Evolutionary conservation across 2,797 vertebrate species (phyloP), one percentile per base, ranked within the genome.

Genomic region (Nannoperca obscura): DNA sequence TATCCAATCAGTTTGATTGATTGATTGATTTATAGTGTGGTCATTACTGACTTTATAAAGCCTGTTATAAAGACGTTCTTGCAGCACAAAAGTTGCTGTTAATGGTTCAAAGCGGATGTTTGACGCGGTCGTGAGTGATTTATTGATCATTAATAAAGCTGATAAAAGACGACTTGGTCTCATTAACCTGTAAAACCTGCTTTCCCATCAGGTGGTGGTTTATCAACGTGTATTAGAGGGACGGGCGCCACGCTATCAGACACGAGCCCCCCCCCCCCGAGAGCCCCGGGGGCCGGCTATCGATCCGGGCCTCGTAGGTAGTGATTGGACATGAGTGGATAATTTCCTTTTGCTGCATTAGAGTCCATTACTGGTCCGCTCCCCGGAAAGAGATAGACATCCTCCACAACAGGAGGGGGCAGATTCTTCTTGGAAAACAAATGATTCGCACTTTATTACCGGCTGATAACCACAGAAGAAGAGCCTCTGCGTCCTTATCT

Each of bases 271-370:
- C 22, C 44, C 47, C n/a, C n/a, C n/a, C n/a, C n/a, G 27, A 1
- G 44, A 77, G 75, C 92, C 90, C 86, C 71, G 61, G 90, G 90
- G 90, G 77, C 79, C 88, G 75, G 86, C 3, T 90, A 94, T 94
- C 86, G 92, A 94, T 92, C 87, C 68, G 66, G 17, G 86, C 86
- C 89, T 89, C 80, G 60, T 91, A 92, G 91, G 91, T 93, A 92
- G 80, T 91, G 91, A 91, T 91, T 93, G 90, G 91, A 92, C 92
- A 71, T 90, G 91, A 93, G 93, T 92, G 92, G 92, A 90, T 92
- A 71, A 92, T 93, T 93, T 93, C 90, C 89, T 93, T 93, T 91
- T 88, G 91, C 87, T 94, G 91, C 93, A 93, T 93, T 93, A 93
- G 92, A 88, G 90, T 89, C 89, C 92, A 94, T 94, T 94, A 93